phyloP scores from a whole-genome alignment of 2,888 invertebrate species.

The Temnothorax rugatulus region DNA sequence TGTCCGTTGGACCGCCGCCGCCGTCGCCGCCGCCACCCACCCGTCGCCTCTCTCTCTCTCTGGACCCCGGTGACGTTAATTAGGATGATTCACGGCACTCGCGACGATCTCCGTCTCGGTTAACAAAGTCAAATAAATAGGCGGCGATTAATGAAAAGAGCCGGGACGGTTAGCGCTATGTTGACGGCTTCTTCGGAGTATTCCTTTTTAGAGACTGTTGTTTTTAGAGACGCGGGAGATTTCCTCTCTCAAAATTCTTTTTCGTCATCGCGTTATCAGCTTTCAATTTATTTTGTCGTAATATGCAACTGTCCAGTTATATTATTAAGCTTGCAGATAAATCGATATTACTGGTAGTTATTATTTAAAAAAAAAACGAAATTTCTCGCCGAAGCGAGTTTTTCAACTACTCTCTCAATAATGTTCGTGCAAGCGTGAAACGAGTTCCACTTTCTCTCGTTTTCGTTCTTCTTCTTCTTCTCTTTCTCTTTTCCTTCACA shows the following conservation, averaged over 20 bases:
- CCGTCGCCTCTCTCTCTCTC: constrained; percentile 19
- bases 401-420: constrained; percentile 76
- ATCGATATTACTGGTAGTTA: constrained; percentile 46
- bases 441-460: constrained; percentile 72
- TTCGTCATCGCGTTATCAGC: not conserved
- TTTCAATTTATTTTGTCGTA: constrained; percentile 11
- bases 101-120: constrained; percentile 39
- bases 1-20: constrained; percentile 61
- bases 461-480: not conserved
- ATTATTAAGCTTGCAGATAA: constrained; percentile 60
- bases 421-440: constrained; percentile 81
- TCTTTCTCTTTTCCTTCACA: constrained; percentile 47
- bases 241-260: not conserved
- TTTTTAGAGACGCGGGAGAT: not conserved
- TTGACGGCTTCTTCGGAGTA: constrained; percentile 10
- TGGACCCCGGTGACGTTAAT: constrained; percentile 66
- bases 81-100: constrained; percentile 71
- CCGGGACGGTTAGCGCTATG: not conserved
- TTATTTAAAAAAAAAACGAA: constrained; percentile 34
- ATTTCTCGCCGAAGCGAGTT: constrained; percentile 52
- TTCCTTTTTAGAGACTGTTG: not conserved
- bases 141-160: constrained; percentile 64
- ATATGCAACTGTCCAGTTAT: not conserved
- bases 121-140: constrained; percentile 68
- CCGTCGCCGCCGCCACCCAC: constrained; percentile 49